Conservation (phyloP, 2,797 vertebrate species). For the Enteromius thamalakanensis region DNA sequence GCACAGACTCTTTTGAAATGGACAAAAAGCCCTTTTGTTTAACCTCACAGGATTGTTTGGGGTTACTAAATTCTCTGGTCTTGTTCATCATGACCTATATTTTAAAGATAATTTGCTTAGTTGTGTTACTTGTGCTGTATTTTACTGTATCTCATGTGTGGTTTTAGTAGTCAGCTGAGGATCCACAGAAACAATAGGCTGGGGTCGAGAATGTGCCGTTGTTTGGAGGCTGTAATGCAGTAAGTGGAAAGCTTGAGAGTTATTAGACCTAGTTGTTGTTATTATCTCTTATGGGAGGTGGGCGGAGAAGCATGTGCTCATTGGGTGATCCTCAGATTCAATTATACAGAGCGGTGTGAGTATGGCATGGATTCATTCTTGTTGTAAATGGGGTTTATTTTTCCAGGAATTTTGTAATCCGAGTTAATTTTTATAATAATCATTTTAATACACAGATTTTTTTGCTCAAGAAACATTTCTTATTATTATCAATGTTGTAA, state of each 20-base stretch:
- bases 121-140: background rate
- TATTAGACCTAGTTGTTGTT: background rate
- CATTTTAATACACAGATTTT: background rate
- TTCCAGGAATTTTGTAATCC: background rate
- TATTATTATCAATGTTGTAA: background rate
- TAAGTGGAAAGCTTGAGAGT: conserved; percentile 15
- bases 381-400: background rate
- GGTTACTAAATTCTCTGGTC: background rate
- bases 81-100: background rate
- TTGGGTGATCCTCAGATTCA: conserved; percentile 12
- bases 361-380: background rate
- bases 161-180: background rate
- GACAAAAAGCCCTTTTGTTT: conserved; percentile 13
- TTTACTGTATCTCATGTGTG: background rate
- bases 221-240: conserved; percentile 1
- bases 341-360: conserved; percentile 2
- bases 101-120: background rate
- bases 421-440: background rate
- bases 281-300: background rate
- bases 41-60: background rate
- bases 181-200: conserved; percentile 5
- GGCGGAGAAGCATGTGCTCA: background rate
- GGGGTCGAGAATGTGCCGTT: background rate
- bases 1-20: conserved; percentile 33
- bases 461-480: background rate